Evolutionary conservation across 2,113 vertebrate species (phyloP), one percentile per base, ranked within the genome.

Genomic region (Lophochroa leadbeateri): DNA sequence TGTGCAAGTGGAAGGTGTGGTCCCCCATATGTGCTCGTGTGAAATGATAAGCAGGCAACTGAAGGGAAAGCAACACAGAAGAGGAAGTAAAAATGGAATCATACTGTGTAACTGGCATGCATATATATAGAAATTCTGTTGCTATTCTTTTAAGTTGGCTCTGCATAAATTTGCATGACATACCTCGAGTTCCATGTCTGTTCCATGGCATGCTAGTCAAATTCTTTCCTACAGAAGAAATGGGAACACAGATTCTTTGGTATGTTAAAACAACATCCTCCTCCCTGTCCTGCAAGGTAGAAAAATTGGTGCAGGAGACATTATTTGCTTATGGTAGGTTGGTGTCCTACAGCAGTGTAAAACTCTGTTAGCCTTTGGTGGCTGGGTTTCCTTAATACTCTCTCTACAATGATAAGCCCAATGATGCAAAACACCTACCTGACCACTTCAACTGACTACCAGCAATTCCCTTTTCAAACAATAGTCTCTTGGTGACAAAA

Each of bases 141-240:
- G 86, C 92, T 97, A 90, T 97, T 96, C 57, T 96, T 95, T 95
- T 88, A 95, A 95, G 53, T 53, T 4, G 24, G n/a, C 71, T 96
- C 90, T 94, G 87, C 82, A 90, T 95, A 94, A 93, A 94, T 95
- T 96, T 96, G 53, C 87, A 92, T 80, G 81, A 69, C 84, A 95
- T 95, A 53, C 82, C 91, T 87, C 84, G 69, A 91, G 87, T 87
- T 96, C 78, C 63, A 46, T 96, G 47, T 77, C 75, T 90, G 37
- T 87, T 95, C 67, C 49, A 77, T 83, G 46, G 67, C 65, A 95
- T 61, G 81, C 49, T 65, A 74, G 67, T 76, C 46, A 63, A 65
- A 85, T 91, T 93, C 75, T 94, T 95, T 94, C 79, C 90, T 88
- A 50, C 27, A 43, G 67, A 92, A 95, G 63, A 91, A 79, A 87